phyloP scores from a whole-genome alignment of 2,888 invertebrate species.

The Idaea straminata region DNA sequence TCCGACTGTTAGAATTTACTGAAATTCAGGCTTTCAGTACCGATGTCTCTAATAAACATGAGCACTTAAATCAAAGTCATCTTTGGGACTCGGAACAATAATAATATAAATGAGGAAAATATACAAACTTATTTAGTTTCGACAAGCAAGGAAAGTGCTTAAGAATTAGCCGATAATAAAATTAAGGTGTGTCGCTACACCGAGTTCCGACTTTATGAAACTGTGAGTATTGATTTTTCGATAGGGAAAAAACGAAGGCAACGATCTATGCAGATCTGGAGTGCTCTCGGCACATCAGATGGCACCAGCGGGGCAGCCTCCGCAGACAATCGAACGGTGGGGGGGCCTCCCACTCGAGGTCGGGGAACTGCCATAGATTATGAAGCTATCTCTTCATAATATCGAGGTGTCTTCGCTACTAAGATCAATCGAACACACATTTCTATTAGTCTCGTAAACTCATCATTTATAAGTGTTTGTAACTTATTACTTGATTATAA shows the following conservation, averaged over 20 bases:
- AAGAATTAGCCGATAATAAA: conserved; percentile 53
- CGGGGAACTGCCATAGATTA: conserved; percentile 72
- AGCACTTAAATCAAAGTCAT: not conserved
- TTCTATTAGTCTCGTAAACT: not conserved
- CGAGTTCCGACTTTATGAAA: conserved; percentile 61
- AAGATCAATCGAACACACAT: not conserved
- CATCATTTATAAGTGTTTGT: not conserved
- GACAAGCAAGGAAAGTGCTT: conserved; percentile 29
- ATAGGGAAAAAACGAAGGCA: conserved; percentile 80
- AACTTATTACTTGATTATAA: not conserved
- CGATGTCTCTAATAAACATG: not conserved
- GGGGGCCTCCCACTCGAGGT: conserved; percentile 64
- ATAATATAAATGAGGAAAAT: conserved; percentile 20
- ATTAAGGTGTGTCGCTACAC: conserved; percentile 66
- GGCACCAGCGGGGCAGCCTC: conserved; percentile 79
- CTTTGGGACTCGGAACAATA: conserved; percentile 2
- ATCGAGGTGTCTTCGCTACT: conserved; percentile 3
- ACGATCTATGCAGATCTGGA: conserved; percentile 81
- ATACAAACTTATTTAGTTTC: conserved; percentile 26
- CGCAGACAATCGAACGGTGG: conserved; percentile 80
- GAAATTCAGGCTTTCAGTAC: conserved; percentile 13
- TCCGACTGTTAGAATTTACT: conserved; percentile 30
- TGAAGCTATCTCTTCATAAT: conserved; percentile 20
- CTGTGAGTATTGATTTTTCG: conserved; percentile 78
- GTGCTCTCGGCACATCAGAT: conserved; percentile 81